A percentile compares a stretch with the other conserved stretches of the same genome.
Evolutionary conservation across 2,797 vertebrate genomes (phyloP).

Genomic region (Halcyon leucocephala): DNA sequence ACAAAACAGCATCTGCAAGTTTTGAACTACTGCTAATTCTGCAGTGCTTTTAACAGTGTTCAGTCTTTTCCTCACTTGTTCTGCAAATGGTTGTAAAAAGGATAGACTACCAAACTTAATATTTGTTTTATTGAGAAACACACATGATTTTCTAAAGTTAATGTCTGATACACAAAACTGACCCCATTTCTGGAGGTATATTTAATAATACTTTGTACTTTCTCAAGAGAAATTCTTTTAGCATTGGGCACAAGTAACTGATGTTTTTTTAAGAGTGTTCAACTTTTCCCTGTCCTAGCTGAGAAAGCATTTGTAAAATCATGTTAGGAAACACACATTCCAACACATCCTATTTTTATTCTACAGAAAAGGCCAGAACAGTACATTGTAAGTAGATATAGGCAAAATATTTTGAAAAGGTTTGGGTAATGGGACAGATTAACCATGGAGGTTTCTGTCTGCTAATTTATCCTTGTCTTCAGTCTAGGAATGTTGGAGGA

Average conservation of each 20-base stretch:
- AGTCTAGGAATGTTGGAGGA: not conserved
- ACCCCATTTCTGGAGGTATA: not conserved
- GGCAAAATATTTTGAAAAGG: not conserved
- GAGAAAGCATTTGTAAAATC: not conserved
- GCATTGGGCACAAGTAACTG: no score
- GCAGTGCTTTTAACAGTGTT: not conserved
- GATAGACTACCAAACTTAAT: not conserved
- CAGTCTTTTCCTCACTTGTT: conserved; percentile 39
- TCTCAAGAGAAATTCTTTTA: not conserved
- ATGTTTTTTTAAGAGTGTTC: not conserved
- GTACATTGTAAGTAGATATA: not conserved
- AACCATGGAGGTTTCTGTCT: not conserved
- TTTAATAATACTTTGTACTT: not conserved
- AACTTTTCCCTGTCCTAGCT: not conserved
- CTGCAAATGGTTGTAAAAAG: not conserved
- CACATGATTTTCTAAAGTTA: conserved; percentile 10
- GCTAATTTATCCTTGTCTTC: not conserved
- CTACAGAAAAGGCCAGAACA: not conserved
- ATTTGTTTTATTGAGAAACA: conserved; percentile 1
- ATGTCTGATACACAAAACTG: not conserved
- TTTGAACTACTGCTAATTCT: conserved; percentile 60
- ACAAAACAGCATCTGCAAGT: conserved; percentile 31
- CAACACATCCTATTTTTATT: not conserved
- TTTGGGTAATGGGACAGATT: not conserved
- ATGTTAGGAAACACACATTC: not conserved